Conservation (phyloP, 1,140 invertebrate species). For the Amphibalanus amphitrite region DNA sequence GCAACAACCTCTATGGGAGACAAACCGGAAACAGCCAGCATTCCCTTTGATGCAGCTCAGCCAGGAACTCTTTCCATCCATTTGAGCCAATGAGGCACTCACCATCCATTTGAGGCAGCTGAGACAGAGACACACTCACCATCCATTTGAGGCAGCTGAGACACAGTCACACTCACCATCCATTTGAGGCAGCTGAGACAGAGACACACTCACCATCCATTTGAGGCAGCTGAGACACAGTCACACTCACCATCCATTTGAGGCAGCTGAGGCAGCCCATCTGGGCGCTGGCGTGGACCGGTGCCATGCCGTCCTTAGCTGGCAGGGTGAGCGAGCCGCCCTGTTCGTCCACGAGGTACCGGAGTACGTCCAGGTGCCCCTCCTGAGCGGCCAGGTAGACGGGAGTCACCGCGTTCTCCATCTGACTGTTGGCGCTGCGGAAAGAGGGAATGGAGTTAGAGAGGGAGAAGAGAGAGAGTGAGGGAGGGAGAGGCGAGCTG, state of each 20-base stretch:
- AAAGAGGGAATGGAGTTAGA: background rate
- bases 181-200: background rate
- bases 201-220: slow-evolving; percentile 28
- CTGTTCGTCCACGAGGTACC: slow-evolving; percentile 59
- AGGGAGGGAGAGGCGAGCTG: background rate
- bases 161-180: too few relatives aligned
- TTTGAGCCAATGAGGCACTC: too few relatives aligned
- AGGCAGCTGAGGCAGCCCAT: slow-evolving; percentile 68
- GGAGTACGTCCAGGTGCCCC: slow-evolving; percentile 63
- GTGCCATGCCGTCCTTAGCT: slow-evolving; percentile 75
- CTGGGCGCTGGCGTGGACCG: slow-evolving; percentile 69
- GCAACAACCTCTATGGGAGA: too few relatives aligned
- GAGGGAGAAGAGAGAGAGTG: slow-evolving; percentile 2
- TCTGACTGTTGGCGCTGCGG: slow-evolving; percentile 59
- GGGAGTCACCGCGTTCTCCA: slow-evolving; percentile 78
- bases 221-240: slow-evolving; percentile 60
- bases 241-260: slow-evolving; percentile 61
- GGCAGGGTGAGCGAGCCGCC: slow-evolving; percentile 53
- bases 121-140: slow-evolving; percentile 29
- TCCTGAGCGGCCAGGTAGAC: slow-evolving; percentile 73
- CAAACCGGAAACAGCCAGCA: too few relatives aligned
- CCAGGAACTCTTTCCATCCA: slow-evolving; percentile 26
- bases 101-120: too few relatives aligned
- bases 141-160: too few relatives aligned
- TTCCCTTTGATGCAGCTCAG: too few relatives aligned